phyloP scores from a whole-genome alignment of 2,797 vertebrate species.

The Distichodus sexfasciatus region DNA sequence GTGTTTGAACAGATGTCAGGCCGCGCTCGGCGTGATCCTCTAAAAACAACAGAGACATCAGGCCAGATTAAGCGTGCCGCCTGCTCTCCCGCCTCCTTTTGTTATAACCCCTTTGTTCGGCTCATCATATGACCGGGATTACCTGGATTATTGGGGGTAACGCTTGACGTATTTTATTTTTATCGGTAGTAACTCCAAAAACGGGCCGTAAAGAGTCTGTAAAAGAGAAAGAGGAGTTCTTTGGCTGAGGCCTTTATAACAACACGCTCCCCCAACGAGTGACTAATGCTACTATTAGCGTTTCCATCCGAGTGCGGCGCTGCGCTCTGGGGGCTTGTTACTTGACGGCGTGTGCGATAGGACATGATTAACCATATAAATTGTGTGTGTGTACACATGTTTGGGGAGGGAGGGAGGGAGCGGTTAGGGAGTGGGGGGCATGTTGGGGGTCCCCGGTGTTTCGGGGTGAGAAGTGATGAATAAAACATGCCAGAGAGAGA shows the following conservation, averaged over 20 bases:
- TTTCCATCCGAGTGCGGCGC: slow-evolving; percentile 9
- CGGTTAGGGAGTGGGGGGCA: too few relatives aligned
- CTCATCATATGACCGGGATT: background rate
- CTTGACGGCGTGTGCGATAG: slow-evolving; percentile 20
- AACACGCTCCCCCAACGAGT: slow-evolving; percentile 6
- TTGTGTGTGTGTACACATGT: slow-evolving; percentile 31
- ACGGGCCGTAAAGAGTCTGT: background rate
- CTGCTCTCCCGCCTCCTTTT: slow-evolving; percentile 29
- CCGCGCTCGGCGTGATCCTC: slow-evolving; percentile 8
- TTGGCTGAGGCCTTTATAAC: slow-evolving; percentile 24
- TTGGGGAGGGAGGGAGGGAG: slow-evolving; percentile 6
- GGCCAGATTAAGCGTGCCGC: slow-evolving; percentile 17
- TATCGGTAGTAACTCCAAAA: background rate
- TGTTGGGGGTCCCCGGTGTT: slow-evolving; percentile 36
- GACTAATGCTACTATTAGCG: slow-evolving; percentile 25
- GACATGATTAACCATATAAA: slow-evolving; percentile 46
- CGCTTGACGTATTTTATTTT: background rate
- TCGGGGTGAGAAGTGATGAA: slow-evolving; percentile 49
- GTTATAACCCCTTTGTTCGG: slow-evolving; percentile 23
- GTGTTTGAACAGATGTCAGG: slow-evolving; percentile 40
- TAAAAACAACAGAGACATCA: slow-evolving; percentile 36
- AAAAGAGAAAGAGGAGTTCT: slow-evolving; percentile 1
- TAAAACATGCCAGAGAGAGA: slow-evolving; percentile 53
- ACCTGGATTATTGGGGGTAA: background rate
- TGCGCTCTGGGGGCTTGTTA: slow-evolving; percentile 27